Evolutionary conservation across 2,888 invertebrate species (phyloP).

Genomic region (Himalopsyche kuldschensis): DNA sequence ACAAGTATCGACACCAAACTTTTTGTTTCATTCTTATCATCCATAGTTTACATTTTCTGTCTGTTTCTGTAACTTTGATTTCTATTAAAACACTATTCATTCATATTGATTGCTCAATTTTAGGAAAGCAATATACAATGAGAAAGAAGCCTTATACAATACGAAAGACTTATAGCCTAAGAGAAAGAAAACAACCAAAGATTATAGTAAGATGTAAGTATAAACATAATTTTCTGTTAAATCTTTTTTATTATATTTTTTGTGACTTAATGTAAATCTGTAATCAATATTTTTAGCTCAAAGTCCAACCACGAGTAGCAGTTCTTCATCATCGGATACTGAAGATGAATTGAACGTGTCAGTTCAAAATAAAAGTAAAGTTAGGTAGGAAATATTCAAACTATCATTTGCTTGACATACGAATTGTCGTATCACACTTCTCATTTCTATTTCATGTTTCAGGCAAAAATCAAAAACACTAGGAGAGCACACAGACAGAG

Average conservation of each 20-base stretch:
- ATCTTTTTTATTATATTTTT: background rate
- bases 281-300: conserved; percentile 47
- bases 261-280: background rate
- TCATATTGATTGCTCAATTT: background rate
- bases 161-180: conserved; percentile 55
- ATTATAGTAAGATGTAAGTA: conserved; percentile 55
- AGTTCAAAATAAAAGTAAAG: conserved; percentile 59
- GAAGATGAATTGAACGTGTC: conserved; percentile 59
- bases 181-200: conserved; percentile 56
- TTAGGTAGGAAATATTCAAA: conserved; percentile 46
- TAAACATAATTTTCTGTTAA: background rate
- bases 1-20: too few species aligned
- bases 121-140: conserved; percentile 26
- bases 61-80: too few species aligned
- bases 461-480: conserved; percentile 57
- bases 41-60: too few species aligned
- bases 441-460: conserved; percentile 7
- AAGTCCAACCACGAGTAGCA: conserved; percentile 53
- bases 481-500: conserved; percentile 53
- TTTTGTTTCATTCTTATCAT: too few species aligned
- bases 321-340: conserved; percentile 52
- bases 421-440: background rate
- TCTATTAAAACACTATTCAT: background rate
- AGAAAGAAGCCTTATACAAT: conserved; percentile 57
- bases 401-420: background rate